Percentiles rank a stretch among this genome's conserved stretches.
Conservation (phyloP, 2,888 invertebrate species). For the Andrena flavipes region DNA sequence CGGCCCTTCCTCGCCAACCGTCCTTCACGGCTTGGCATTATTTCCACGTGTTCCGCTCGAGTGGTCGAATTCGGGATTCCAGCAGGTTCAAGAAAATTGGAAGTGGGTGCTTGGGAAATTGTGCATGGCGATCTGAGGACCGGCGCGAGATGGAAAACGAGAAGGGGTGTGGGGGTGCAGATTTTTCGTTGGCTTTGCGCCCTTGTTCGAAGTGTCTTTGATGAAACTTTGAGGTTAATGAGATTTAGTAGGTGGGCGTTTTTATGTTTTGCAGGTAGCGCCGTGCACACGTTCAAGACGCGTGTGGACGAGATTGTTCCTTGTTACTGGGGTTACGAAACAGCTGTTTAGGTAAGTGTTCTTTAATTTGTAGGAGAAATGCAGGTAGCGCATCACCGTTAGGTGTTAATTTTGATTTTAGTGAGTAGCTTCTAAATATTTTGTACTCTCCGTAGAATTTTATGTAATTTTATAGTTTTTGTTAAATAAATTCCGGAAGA, state of each 20-base stretch:
- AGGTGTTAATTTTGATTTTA: no score
- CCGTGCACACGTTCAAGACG: no score
- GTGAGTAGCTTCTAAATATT: no score
- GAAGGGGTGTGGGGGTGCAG: conserved; percentile 14
- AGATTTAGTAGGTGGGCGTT: conserved; percentile 4
- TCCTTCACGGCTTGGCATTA: background rate
- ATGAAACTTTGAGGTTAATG: conserved; percentile 33
- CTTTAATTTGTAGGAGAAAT: no score
- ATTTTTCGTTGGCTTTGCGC: conserved; percentile 20
- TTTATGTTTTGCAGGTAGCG: background rate
- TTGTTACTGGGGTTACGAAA: no score
- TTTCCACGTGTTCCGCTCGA: conserved; percentile 8
- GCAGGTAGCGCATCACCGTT: no score
- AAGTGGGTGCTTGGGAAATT: conserved; percentile 16
- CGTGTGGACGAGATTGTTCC: no score
- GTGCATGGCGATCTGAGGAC: conserved; percentile 18
- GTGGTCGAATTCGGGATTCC: conserved; percentile 23
- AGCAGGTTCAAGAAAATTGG: conserved; percentile 1
- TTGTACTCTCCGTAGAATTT: no score
- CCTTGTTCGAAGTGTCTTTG: conserved; percentile 37
- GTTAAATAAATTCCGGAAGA: no score
- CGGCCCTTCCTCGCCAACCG: background rate
- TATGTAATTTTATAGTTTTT: no score
- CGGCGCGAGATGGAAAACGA: conserved; percentile 9
- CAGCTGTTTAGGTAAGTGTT: no score